Conservation (phyloP, 2,113 vertebrate genomes). For the Atlantisia rogersi region DNA sequence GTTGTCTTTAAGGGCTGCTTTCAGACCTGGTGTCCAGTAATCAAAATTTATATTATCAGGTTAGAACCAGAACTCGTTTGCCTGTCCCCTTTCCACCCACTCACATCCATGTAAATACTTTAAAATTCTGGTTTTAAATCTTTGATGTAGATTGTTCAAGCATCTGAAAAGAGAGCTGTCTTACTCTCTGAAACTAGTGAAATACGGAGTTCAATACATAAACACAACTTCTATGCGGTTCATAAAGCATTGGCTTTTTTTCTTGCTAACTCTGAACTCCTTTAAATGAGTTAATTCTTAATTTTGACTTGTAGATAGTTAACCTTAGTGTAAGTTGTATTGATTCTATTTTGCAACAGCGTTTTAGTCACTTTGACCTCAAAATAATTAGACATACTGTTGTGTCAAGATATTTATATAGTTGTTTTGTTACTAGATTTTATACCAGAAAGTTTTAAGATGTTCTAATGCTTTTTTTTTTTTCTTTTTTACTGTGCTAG, state of each 20-base stretch:
- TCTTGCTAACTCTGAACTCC: background rate
- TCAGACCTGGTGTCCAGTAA: background rate
- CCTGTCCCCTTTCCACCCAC: background rate
- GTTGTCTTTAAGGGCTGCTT: background rate
- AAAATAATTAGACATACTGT: background rate
- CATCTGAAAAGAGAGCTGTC: background rate
- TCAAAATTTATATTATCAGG: background rate
- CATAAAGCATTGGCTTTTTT: background rate
- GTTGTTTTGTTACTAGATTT: background rate
- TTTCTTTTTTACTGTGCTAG: constrained; percentile 66
- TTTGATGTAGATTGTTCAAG: background rate
- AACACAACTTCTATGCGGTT: background rate
- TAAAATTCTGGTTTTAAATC: background rate
- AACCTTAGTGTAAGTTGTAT: background rate
- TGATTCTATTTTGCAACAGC: background rate
- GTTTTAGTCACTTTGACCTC: background rate
- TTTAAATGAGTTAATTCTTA: background rate
- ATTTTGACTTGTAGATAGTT: background rate
- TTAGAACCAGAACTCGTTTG: background rate
- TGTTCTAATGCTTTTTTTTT: background rate
- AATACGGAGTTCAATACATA: background rate
- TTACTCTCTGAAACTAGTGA: background rate
- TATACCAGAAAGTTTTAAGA: background rate
- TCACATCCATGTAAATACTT: background rate
- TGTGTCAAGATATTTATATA: background rate